Evolutionary conservation across 2,888 invertebrate genomes (phyloP).

Genomic region (Parelbella ahira): DNA sequence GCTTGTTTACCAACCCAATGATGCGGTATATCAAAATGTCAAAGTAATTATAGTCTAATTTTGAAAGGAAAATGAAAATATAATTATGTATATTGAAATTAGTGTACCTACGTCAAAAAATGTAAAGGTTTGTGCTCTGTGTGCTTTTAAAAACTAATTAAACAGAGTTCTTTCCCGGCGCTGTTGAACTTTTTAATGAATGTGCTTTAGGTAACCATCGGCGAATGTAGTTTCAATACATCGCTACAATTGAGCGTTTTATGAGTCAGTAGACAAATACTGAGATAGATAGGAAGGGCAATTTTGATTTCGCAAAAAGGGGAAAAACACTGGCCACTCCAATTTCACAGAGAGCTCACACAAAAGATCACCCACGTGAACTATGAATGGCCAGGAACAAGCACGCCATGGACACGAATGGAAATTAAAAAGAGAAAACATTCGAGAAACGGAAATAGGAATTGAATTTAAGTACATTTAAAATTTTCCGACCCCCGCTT

Average conservation of each 20-base stretch:
- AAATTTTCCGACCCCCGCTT: slow-evolving; percentile 69
- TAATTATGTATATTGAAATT: too few species aligned
- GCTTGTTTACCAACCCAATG: too few species aligned
- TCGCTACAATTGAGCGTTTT: slow-evolving; percentile 26
- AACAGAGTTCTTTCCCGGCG: too few species aligned
- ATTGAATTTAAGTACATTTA: slow-evolving; percentile 79
- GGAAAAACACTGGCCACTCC: slow-evolving; percentile 65
- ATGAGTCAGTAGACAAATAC: slow-evolving; percentile 32
- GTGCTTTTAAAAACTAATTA: too few species aligned
- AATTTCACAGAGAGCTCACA: slow-evolving; percentile 74
- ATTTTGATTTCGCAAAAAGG: slow-evolving; percentile 71
- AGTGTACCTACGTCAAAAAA: too few species aligned
- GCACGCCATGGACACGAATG: slow-evolving; percentile 61
- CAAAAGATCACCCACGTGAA: slow-evolving; percentile 78
- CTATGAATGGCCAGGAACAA: slow-evolving; percentile 76
- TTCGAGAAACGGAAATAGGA: slow-evolving; percentile 67
- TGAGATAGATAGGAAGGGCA: slow-evolving; percentile 50
- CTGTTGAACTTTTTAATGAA: too few species aligned
- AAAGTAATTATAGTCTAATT: too few species aligned
- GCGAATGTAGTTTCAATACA: slow-evolving; percentile 24
- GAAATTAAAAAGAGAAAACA: slow-evolving; percentile 72
- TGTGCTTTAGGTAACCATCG: slow-evolving; percentile 20
- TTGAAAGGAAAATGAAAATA: too few species aligned
- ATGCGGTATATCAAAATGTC: too few species aligned
- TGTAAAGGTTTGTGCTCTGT: too few species aligned